A percentile compares a stretch with the other conserved stretches of the same genome.
phyloP scores from a whole-genome alignment of 2,113 vertebrate species.

The Maccullochella peelii region DNA sequence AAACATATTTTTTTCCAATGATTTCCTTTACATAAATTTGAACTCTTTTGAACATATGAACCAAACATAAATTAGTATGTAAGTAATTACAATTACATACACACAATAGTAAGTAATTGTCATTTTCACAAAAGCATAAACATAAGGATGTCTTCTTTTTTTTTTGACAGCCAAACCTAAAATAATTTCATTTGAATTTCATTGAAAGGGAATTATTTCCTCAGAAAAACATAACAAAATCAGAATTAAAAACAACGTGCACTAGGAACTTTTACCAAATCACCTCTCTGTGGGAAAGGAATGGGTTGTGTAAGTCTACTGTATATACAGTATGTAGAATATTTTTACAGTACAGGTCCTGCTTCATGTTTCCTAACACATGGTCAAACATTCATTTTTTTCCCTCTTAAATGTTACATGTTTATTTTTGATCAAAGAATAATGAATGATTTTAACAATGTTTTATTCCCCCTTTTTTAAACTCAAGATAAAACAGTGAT shows the following conservation, averaged over 20 bases:
- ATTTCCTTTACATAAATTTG: not conserved
- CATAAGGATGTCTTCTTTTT: too few species aligned
- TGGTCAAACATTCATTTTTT: slow-evolving; percentile 29
- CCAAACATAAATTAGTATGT: too few species aligned
- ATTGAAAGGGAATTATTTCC: not conserved
- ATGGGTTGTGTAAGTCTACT: not conserved
- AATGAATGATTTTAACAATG: slow-evolving; percentile 1
- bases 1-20: not conserved
- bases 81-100: too few species aligned
- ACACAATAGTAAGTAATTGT: too few species aligned
- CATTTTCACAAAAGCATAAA: too few species aligned
- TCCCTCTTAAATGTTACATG: slow-evolving; percentile 28
- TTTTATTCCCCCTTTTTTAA: slow-evolving; percentile 27
- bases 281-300: not conserved
- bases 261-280: not conserved
- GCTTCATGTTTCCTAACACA: slow-evolving; percentile 26
- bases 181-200: too few species aligned
- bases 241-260: not conserved
- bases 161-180: too few species aligned
- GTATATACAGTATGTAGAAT: slow-evolving; percentile 2
- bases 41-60: not conserved
- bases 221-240: not conserved
- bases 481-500: slow-evolving; percentile 32
- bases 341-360: not conserved
- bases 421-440: slow-evolving; percentile 33